These are phyloP conservation scores for Drosophila tristis DNA, from an alignment of 1,140 invertebrate genomes.

Conservation along the genomic window DNA sequence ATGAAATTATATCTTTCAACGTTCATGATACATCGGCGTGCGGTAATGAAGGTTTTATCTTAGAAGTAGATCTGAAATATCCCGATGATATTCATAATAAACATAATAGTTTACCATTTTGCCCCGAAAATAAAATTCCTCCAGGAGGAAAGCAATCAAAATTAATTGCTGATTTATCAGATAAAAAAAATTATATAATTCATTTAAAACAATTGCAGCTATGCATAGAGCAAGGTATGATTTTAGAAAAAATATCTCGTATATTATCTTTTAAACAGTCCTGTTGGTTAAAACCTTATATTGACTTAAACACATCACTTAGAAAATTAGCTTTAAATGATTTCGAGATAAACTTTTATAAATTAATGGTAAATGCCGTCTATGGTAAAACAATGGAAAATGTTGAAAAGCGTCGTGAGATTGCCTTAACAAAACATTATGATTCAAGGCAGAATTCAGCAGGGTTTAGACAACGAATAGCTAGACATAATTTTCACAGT, in stretches of 20 bases:
- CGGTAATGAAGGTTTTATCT: neutral
- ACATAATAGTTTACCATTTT: neutral
- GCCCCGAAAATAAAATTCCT: neutral
- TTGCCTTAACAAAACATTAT: neutral
- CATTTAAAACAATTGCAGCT: conserved; percentile 4
- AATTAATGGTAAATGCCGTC: too few species aligned
- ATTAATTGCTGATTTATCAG: neutral
- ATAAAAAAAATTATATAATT: conserved; percentile 2
- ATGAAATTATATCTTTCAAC: neutral
- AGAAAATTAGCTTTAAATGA: too few species aligned
- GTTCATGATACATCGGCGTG: neutral
- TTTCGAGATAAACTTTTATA: too few species aligned
- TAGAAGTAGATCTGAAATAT: conserved; percentile 8
- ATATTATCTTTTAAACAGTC: conserved; percentile 4
- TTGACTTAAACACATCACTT: too few species aligned
- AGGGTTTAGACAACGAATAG: neutral
- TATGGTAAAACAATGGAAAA: too few species aligned
- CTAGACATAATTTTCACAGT: conserved; percentile 13
- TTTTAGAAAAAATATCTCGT: conserved; percentile 2
- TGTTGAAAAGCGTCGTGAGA: neutral
- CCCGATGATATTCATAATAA: neutral
- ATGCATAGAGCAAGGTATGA: neutral
- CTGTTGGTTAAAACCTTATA: neutral
- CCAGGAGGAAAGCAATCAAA: neutral
- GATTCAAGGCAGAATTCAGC: neutral